Conservation (phyloP, 1,140 invertebrate genomes). For the Diabrotica virgifera region DNA sequence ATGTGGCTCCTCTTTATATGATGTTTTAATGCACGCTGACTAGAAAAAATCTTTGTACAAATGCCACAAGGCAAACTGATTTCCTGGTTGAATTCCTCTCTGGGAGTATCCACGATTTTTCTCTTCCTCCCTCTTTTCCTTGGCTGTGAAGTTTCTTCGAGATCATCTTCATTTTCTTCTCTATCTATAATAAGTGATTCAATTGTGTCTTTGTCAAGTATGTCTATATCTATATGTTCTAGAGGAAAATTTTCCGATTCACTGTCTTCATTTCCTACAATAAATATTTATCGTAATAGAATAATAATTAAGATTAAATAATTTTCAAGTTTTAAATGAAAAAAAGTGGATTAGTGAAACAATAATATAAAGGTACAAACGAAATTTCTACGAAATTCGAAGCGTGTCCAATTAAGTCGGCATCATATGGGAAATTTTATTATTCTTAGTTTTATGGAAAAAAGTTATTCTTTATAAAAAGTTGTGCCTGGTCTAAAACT, state of each 20-base stretch:
- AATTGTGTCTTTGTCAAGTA: constrained; percentile 6
- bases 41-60: constrained; percentile 9
- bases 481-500: no score
- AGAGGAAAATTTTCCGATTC: constrained; percentile 4
- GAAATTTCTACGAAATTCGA: no score
- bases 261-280: no score
- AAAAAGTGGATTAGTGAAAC: no score
- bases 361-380: no score
- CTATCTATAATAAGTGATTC: constrained; percentile 11
- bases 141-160: not conserved
- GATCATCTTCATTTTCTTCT: not conserved
- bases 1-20: constrained; percentile 10
- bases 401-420: no score
- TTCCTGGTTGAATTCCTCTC: constrained; percentile 13
- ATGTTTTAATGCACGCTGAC: not conserved
- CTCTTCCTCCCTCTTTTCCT: constrained; percentile 3
- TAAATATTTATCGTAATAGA: not conserved
- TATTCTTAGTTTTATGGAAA: no score
- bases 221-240: constrained; percentile 7
- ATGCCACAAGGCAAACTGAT: constrained; percentile 4
- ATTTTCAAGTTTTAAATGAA: no score
- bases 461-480: no score
- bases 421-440: no score
- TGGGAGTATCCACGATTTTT: not conserved
- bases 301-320: no score